Evolutionary conservation across 2,888 invertebrate species (phyloP).

Genomic region (Campoplex nolae): DNA sequence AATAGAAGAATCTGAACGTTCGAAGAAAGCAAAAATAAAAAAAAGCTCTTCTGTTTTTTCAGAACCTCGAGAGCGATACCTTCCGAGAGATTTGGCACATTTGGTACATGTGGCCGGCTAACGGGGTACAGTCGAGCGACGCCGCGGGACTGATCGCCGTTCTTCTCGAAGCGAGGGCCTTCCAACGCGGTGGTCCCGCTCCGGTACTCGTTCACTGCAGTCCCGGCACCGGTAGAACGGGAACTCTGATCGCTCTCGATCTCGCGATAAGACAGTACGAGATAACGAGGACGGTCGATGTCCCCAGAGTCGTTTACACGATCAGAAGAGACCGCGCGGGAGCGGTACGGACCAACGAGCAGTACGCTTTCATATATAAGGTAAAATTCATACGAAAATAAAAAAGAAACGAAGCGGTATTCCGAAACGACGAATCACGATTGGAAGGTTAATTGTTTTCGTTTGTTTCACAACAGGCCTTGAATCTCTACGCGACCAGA

Average conservation of each 20-base stretch:
- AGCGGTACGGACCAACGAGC: constrained; percentile 95
- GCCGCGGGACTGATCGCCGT: constrained; percentile 94
- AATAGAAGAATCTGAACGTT: background rate
- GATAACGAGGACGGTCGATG: constrained; percentile 92
- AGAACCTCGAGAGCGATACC: constrained; percentile 92
- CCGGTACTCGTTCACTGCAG: constrained; percentile 94
- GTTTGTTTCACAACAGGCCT: constrained; percentile 87
- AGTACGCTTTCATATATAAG: constrained; percentile 97
- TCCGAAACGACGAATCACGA: background rate
- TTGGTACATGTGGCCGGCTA: constrained; percentile 98
- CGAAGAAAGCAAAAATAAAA: background rate
- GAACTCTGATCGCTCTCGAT: constrained; percentile 94
- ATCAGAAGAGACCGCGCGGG: constrained; percentile 95
- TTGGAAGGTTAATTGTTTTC: background rate
- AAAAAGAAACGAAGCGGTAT: too few relatives aligned
- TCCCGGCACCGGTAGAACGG: constrained; percentile 95
- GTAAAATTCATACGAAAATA: constrained; percentile 84
- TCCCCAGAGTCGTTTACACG: constrained; percentile 93
- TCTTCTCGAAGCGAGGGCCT: constrained; percentile 91
- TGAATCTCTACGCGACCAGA: constrained; percentile 93
- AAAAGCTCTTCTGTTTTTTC: constrained; percentile 67
- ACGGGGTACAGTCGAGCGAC: constrained; percentile 92
- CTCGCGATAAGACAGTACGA: constrained; percentile 94
- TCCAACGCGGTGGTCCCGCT: constrained; percentile 86
- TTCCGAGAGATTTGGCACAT: constrained; percentile 95